Base-by-base conservation (phyloP, 2,888 invertebrate genomes). In the Melitaea athalia region DNA sequence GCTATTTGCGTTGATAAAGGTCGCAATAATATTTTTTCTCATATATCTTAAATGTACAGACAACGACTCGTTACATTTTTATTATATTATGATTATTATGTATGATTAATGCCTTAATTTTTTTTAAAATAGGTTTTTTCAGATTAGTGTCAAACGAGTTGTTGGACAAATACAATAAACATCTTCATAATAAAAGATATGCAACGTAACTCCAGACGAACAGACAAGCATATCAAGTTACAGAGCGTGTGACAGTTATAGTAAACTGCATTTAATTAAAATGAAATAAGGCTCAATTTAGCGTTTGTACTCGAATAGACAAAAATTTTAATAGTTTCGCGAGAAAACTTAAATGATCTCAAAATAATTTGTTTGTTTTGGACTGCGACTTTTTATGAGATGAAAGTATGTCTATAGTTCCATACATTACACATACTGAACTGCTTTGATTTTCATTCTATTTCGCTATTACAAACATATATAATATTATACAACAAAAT, bases 181-280 rank as follows among this genome's bases (percentile, higher is more conserved):
- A 33, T 33, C 45, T 61, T 61, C 31, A 31, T 24, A 61, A 47
- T 47, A 24, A 33, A 61, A 24, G 33, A 15, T 64, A 15, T 47
- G 59, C 14, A 59, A 59, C 17, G 17, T 42, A 64, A 42, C 59
- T 59, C 50, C 59, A 64, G 24, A 59, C 38, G 17, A 49, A 59
- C 63, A 42, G 53, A 52, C 24, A 52, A 33, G 33, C n/a, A 55
- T 55, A 55, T 55, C 33, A 38, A 33, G 33, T 55, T 55, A 55
- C 55, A 53, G 59, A 64, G 59, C 50, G 7, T 24, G 50, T 43
- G n/a, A 14, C 50, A 12, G 5, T 52, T 52, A 12, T 52, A 17
- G 52, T 6, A 52, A 52, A 52, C 5, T 31, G 52, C 4, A 52
- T 52, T 52, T 31, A 52, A 52, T 24, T 52, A 1, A 11, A 5